phyloP scores from a whole-genome alignment of 2,797 vertebrate species.

The Anomalospiza imberbis region DNA sequence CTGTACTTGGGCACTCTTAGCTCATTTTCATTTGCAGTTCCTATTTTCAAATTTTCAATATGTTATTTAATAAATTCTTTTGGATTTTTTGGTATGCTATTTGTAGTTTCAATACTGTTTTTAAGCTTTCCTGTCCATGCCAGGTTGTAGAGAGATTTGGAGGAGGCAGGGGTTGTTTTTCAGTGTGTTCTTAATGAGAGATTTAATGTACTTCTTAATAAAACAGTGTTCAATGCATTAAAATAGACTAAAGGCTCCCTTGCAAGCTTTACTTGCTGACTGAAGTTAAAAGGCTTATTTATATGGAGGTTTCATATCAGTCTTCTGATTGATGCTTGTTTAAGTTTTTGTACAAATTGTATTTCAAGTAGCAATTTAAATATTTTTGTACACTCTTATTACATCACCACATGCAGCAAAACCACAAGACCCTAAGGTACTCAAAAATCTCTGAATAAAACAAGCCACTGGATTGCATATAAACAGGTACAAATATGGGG shows the following conservation, averaged over 20 bases:
- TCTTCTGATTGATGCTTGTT: slow-evolving; percentile 6
- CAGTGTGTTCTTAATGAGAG: neutral
- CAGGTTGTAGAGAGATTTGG: neutral
- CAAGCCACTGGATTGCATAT: neutral
- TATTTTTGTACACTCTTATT: neutral
- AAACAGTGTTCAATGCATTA: neutral
- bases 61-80: neutral
- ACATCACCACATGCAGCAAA: neutral
- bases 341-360: slow-evolving; percentile 25
- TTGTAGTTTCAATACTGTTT: neutral
- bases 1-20: neutral
- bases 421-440: neutral
- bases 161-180: neutral
- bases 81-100: neutral
- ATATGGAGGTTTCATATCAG: neutral
- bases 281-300: neutral
- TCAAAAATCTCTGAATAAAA: neutral
- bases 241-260: neutral
- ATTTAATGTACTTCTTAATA: neutral
- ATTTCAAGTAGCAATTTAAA: slow-evolving; percentile 28
- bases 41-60: neutral
- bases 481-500: neutral
- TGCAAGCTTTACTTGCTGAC: slow-evolving; percentile 14
- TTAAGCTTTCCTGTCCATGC: neutral
- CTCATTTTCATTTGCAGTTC: neutral